A percentile compares a stretch with the other conserved stretches of the same genome.
Conservation (phyloP, 92 coral and sea anemone genomes). For the Heliopora coerulea region DNA sequence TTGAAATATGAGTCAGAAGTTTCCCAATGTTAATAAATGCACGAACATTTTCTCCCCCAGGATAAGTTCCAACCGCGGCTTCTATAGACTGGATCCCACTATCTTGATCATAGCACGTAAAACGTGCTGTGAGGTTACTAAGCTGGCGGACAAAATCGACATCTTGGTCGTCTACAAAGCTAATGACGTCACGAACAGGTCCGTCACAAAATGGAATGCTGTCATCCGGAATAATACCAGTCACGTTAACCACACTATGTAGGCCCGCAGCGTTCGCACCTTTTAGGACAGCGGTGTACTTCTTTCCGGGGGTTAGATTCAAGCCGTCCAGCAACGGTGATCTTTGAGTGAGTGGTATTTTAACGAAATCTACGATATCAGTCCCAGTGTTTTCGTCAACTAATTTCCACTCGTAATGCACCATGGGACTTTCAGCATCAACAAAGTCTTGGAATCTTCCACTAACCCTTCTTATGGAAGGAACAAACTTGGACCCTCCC, state of each 20-base stretch:
- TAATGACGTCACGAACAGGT: slow-evolving; percentile 64
- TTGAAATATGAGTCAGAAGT: slow-evolving; percentile 17
- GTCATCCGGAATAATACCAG: slow-evolving; percentile 76
- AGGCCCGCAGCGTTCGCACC: slow-evolving; percentile 90
- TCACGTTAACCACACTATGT: slow-evolving; percentile 51
- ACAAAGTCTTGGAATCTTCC: slow-evolving; percentile 64
- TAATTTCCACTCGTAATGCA: slow-evolving; percentile 80
- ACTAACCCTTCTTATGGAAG: slow-evolving; percentile 71
- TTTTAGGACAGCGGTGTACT: slow-evolving; percentile 65
- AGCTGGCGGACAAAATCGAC: slow-evolving; percentile 77
- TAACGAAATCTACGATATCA: slow-evolving; percentile 59
- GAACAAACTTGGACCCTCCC: slow-evolving; percentile 56
- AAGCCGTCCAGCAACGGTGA: slow-evolving; percentile 79
- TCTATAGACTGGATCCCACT: slow-evolving; percentile 62
- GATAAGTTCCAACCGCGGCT: slow-evolving; percentile 87
- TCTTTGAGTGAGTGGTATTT: slow-evolving; percentile 68
- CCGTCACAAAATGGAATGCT: slow-evolving; percentile 64
- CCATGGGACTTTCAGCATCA: slow-evolving; percentile 87
- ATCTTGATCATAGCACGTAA: slow-evolving; percentile 72
- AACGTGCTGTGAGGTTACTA: slow-evolving; percentile 63
- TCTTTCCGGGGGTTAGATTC: slow-evolving; percentile 56
- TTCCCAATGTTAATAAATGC: slow-evolving; percentile 39
- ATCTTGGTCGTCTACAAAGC: slow-evolving; percentile 50
- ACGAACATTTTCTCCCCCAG: slow-evolving; percentile 65
- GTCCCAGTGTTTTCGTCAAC: slow-evolving; percentile 41